phyloP scores from a whole-genome alignment of 2,113 vertebrate species.

The Corythornis madagascariensis region DNA sequence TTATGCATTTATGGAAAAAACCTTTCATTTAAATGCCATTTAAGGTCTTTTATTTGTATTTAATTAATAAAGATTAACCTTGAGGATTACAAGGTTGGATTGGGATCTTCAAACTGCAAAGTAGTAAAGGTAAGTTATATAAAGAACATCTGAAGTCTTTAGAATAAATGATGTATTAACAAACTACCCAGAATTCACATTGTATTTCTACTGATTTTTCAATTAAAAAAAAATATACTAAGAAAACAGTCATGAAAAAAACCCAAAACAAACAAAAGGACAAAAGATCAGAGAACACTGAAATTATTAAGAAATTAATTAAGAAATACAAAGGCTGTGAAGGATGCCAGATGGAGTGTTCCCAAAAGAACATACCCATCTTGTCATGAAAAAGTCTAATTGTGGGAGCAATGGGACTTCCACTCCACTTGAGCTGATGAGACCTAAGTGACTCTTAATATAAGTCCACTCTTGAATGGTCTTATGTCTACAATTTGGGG shows the following conservation, averaged over 20 bases:
- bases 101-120: background rate
- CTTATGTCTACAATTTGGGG: background rate
- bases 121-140: background rate
- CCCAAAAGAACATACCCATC: background rate
- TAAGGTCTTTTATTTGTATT: background rate
- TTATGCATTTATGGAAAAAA: background rate
- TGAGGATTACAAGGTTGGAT: background rate
- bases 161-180: conserved; percentile 5
- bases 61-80: conserved; percentile 8
- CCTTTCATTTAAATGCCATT: background rate
- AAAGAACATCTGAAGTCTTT: background rate
- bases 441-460: background rate
- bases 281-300: background rate
- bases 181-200: background rate
- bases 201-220: conserved; percentile 10
- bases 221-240: background rate
- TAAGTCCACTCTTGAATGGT: background rate
- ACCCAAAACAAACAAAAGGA: background rate
- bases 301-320: background rate
- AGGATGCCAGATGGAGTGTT: background rate
- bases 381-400: background rate
- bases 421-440: background rate
- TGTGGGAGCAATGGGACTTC: background rate
- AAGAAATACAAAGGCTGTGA: background rate
- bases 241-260: background rate